phyloP scores from a whole-genome alignment of 2,113 vertebrate species.

The Coturnix japonica region DNA sequence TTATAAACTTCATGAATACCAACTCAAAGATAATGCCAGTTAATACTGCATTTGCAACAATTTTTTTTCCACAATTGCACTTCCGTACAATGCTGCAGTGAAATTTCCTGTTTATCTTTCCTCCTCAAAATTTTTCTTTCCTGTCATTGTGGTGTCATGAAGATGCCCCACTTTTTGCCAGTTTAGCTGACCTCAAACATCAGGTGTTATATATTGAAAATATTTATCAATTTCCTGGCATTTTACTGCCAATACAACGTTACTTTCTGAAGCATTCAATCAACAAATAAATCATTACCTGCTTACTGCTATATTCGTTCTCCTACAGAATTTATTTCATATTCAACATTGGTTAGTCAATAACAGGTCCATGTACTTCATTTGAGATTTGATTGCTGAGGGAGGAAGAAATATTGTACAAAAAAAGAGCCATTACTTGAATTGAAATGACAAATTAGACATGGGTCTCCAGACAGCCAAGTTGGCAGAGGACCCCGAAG shows the following conservation, averaged over 20 bases:
- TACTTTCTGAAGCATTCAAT: neutral
- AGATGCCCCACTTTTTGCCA: neutral
- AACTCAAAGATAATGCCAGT: conserved; percentile 19
- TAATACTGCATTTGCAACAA: neutral
- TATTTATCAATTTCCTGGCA: neutral
- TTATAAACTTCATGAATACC: conserved; percentile 49
- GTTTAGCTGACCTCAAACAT: neutral
- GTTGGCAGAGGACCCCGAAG: neutral
- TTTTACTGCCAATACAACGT: neutral
- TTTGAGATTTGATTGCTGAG: neutral
- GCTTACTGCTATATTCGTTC: neutral
- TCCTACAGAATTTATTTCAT: neutral
- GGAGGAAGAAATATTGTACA: too few relatives aligned
- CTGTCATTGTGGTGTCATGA: neutral
- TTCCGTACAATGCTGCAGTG: neutral
- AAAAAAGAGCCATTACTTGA: neutral
- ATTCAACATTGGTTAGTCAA: neutral
- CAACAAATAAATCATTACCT: neutral
- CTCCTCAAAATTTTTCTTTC: neutral
- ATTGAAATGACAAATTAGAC: neutral
- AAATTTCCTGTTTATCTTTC: conserved; percentile 10
- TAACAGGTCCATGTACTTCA: neutral
- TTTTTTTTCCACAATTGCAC: conserved; percentile 13
- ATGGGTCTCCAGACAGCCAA: fast-evolving
- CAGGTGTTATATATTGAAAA: neutral